Conservation (phyloP, 2,888 invertebrate genomes). For the Ormyrus nitidulus region DNA sequence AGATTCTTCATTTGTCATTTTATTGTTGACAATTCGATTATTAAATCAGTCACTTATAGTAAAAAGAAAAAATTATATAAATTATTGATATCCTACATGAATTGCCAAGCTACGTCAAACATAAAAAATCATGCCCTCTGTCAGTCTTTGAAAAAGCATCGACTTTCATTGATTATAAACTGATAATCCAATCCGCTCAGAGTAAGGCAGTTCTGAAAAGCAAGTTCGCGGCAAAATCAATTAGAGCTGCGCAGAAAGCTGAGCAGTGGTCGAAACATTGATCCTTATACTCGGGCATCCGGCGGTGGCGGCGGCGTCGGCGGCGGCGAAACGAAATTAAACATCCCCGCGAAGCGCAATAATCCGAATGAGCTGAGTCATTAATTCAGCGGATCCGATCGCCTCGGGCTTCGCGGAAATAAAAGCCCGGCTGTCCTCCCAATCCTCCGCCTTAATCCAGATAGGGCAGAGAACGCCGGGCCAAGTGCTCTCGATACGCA, state of each 20-base stretch:
- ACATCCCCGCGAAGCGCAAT: constrained; percentile 34
- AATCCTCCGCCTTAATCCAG: neutral
- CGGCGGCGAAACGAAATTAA: constrained; percentile 35
- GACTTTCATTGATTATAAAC: too few species aligned
- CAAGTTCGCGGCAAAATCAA: constrained; percentile 22
- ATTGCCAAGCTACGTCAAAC: too few species aligned
- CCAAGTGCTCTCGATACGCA: constrained; percentile 48
- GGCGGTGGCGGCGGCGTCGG: neutral
- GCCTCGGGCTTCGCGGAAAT: constrained; percentile 44
- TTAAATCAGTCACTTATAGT: too few species aligned
- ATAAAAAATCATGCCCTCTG: too few species aligned
- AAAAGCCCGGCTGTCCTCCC: constrained; percentile 23
- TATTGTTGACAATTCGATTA: too few species aligned
- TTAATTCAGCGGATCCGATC: constrained; percentile 54
- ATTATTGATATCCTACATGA: too few species aligned
- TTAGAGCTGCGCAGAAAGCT: constrained; percentile 3
- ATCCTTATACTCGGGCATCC: too few species aligned
- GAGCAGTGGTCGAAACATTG: too few species aligned
- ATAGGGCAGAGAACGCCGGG: neutral
- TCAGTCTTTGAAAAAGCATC: too few species aligned
- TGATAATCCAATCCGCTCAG: too few species aligned
- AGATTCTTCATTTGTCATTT: too few species aligned
- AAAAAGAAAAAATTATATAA: too few species aligned
- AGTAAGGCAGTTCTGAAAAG: neutral
- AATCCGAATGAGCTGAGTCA: constrained; percentile 57